Base-by-base conservation (phyloP, 23 tunicate genomes). In the Clavelina lepadiformis region DNA sequence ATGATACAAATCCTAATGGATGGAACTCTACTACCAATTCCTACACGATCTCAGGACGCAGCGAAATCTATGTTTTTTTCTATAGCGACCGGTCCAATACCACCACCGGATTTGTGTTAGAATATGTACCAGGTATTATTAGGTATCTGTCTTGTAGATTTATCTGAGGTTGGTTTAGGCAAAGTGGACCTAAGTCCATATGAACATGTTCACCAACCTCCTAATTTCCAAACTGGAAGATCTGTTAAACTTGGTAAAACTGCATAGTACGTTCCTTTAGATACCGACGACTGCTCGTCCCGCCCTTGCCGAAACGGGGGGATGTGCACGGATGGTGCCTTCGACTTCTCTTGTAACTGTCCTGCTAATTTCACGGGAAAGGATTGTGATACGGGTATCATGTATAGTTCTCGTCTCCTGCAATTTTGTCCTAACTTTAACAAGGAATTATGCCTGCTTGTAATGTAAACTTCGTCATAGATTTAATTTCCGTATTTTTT, bases 361-460 rank as follows among this genome's bases (percentile, higher is more conserved):
- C 68, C 78, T 38, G 2, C 54, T 5, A 19, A 5, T 2, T 84
- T 61, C 63, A 56, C 84, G 25, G 93, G 93, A n/a, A 73, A 31
- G 20, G 46, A 77, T 59, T 84, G 93, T 38, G 61, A 41, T 2
- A 36, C 31, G 32, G 93, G 93, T 84, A 74, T 33, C 46, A 11
- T 38, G 33, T 23, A 6, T 58, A n/a, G n/a, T n/a, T n/a, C n/a
- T n/a, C n/a, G n/a, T n/a, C n/a, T n/a, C n/a, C n/a, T n/a, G n/a
- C n/a, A n/a, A n/a, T n/a, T n/a, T n/a, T n/a, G n/a, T n/a, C n/a
- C n/a, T n/a, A n/a, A n/a, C n/a, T n/a, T n/a, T n/a, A n/a, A n/a
- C n/a, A n/a, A n/a, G n/a, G n/a, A n/a, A n/a, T n/a, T n/a, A n/a
- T n/a, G n/a, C n/a, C n/a, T n/a, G n/a, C n/a, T n/a, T n/a, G n/a